Conservation (phyloP, 2,888 invertebrate genomes). For the Nephrocerus scutellatus region DNA sequence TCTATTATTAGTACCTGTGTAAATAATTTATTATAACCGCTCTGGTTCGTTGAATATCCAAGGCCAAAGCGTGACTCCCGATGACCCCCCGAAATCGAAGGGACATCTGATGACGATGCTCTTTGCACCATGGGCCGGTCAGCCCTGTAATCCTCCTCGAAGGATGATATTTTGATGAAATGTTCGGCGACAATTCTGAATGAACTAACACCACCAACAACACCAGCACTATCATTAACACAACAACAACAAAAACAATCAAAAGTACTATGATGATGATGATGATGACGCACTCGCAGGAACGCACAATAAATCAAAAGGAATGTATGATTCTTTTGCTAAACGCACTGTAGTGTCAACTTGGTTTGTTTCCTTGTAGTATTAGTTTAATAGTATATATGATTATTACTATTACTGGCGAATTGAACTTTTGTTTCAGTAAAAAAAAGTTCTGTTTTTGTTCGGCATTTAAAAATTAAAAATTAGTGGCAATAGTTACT, state of each 20-base stretch:
- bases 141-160: constrained; percentile 49
- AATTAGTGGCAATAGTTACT: too few species aligned
- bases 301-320: not conserved
- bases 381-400: too few species aligned
- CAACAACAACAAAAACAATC: constrained; percentile 1
- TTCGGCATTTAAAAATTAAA: too few species aligned
- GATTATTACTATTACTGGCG: too few species aligned
- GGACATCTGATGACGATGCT: constrained; percentile 48
- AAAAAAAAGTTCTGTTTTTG: too few species aligned
- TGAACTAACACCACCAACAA: constrained; percentile 14
- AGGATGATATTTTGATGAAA: constrained; percentile 46
- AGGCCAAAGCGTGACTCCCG: constrained; percentile 49
- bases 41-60: constrained; percentile 47
- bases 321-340: not conserved
- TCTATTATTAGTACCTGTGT: constrained; percentile 49
- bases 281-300: not conserved
- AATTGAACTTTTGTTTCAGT: too few species aligned
- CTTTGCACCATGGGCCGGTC: constrained; percentile 50
- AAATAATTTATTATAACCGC: constrained; percentile 49
- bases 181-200: constrained; percentile 32
- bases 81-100: constrained; percentile 44
- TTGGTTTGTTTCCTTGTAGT: too few species aligned
- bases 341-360: too few species aligned
- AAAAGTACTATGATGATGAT: too few species aligned
- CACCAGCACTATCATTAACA: not conserved